Evolutionary conservation across 2,888 invertebrate species (phyloP), one percentile per base, ranked within the genome.

Genomic region (Azorinus chamasolen): DNA sequence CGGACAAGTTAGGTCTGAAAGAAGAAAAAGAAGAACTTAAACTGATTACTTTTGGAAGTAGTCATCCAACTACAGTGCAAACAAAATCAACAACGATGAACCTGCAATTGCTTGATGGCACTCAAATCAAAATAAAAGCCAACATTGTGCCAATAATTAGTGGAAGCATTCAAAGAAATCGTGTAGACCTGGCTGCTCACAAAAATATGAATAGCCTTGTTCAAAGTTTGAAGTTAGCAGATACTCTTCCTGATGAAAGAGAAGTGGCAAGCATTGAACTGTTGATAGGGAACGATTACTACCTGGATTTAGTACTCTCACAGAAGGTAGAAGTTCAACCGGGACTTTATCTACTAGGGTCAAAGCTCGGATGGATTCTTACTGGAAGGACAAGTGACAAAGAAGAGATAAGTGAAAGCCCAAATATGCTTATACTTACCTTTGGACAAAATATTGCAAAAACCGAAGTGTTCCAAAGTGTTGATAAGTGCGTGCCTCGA

Each of bases 21-120:
- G 24, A 27, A 24, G 66, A 48, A 48, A 43, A 16, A 12, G 62
- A 66, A 46, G 66, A 73, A 55, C 53, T 66, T 12, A 59, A 32
- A 20, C 16, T 73, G 18, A 48, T 53, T 0, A 73, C 66, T 1
- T 66, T 73, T 46, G 73, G 66, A 18, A 66, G 73, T 55, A 45
- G 55, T 6, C 54, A 25, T 10, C 4, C 43, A n/a, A 72, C 58
- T 22, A 43, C 55, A 4, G 58, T 65, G 24, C 39, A 46, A 58
- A 71, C 63, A 32, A 8, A 18, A 37, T 22, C 53, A 51, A 59
- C 65, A 37, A 50, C 20, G 24, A 22, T 72, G 50, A 20, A 43
- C 32, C 8, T 72, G 4, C 50, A 45, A 46, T 27, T 65, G 8
- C 58, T 37, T 8, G 27, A 63, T 53, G 65, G 65, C 24, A 16